Conservation (phyloP, 1,140 invertebrate genomes). For the Rhopalosiphum maidis region DNA sequence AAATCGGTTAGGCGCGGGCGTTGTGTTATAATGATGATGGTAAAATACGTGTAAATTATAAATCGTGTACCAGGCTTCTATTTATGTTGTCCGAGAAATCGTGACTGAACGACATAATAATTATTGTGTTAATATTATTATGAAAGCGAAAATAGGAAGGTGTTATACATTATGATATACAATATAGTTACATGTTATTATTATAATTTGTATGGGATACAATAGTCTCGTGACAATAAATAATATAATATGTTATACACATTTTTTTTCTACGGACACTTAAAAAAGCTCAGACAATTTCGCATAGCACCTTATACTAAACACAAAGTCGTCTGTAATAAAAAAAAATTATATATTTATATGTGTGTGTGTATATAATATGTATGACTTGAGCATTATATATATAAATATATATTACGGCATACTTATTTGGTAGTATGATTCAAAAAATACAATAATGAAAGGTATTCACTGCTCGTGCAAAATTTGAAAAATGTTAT, state of each 20-base stretch:
- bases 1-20: neutral
- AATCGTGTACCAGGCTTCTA: neutral
- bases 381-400: neutral
- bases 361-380: neutral
- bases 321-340: neutral
- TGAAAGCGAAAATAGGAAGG: neutral
- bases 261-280: neutral
- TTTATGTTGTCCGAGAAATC: neutral
- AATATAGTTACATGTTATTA: neutral
- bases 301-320: neutral
- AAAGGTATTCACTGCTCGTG: neutral
- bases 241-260: neutral
- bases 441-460: neutral
- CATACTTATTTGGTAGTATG: neutral
- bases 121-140: constrained; percentile 2
- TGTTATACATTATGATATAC: neutral
- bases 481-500: neutral
- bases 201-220: neutral
- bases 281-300: neutral
- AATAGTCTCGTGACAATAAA: neutral
- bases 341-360: neutral
- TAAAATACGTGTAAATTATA: neutral
- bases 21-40: neutral
- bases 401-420: neutral
- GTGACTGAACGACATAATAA: constrained; percentile 29